Evolutionary conservation across 2,888 invertebrate species (phyloP).

Genomic region (Antheraea yamamai): DNA sequence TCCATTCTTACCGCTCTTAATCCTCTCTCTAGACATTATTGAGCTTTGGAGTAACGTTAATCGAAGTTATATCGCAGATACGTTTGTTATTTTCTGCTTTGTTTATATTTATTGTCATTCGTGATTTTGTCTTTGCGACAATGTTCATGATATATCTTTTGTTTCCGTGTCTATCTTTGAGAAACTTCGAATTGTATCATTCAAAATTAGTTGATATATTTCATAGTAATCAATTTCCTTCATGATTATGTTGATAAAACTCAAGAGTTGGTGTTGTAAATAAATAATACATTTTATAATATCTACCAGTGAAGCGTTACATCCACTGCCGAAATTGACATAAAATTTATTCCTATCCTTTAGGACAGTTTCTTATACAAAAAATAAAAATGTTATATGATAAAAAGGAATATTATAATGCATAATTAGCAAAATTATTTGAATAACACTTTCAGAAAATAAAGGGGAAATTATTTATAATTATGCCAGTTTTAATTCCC

Average conservation of each 20-base stretch:
- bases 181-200: no score
- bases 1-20: background rate
- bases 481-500: background rate
- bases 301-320: background rate
- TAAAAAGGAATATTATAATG: no score
- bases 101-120: background rate
- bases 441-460: background rate
- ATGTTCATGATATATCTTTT: background rate
- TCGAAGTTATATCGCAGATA: background rate
- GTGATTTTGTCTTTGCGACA: background rate
- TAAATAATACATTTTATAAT: background rate
- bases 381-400: background rate
- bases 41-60: background rate
- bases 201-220: no score
- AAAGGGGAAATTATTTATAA: background rate
- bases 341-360: background rate
- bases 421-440: background rate
- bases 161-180: no score
- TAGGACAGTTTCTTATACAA: background rate
- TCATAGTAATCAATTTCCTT: background rate
- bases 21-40: constrained; percentile 7
- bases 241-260: background rate
- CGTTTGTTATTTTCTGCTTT: background rate
- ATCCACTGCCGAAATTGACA: background rate
- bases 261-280: background rate